Base-by-base conservation (phyloP, 2,888 invertebrate genomes). In the Pilophorus perplexus region DNA sequence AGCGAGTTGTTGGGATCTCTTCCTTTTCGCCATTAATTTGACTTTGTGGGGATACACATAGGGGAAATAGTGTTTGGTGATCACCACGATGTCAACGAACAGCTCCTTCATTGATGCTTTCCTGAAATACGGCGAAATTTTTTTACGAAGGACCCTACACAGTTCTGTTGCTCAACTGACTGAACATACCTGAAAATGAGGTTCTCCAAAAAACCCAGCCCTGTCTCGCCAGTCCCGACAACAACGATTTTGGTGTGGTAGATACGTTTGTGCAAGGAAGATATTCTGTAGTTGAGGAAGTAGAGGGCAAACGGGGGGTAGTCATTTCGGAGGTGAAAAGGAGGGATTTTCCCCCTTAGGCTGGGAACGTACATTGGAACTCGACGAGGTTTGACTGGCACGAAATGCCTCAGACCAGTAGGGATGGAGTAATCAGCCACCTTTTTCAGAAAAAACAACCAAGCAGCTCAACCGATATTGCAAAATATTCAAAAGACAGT, bases 171-270 rank as follows among this genome's bases (percentile, higher is more conserved):
- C 33, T 33, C 12, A 33, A 33, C 6, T 33, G 33, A 33, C n/a
- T 40, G 40, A n/a, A 46, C 28, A 3, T 18, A 52, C 80, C 81
- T 82, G 72, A 82, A 79, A 16, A 84, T 75, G 14, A 88, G 75
- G 14, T 80, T 76, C 73, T 86, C 85, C 22, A 86, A 72, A 72
- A 87, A 86, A 0, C 85, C 78, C 0, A 86, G 75, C 0, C 84
- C 84, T 0, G 84, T 83, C 18, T 83, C 80, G 65, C 87, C 85
- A 1, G 83, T 83, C 0, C 87, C 86, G 0, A 87, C 81, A 0
- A 88, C 81, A 0, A 87, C 83, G 40, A 88, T 83, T 72, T 80
- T 81, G 12, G 77, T 78, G 70, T 85, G 85, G 6, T 85, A 78
- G 38, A 79, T 79, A 0, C 79, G 75, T 72, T 81, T 81, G 0